phyloP scores from a whole-genome alignment of 2,888 invertebrate genomes.

The Limnephilus rhombicus region DNA sequence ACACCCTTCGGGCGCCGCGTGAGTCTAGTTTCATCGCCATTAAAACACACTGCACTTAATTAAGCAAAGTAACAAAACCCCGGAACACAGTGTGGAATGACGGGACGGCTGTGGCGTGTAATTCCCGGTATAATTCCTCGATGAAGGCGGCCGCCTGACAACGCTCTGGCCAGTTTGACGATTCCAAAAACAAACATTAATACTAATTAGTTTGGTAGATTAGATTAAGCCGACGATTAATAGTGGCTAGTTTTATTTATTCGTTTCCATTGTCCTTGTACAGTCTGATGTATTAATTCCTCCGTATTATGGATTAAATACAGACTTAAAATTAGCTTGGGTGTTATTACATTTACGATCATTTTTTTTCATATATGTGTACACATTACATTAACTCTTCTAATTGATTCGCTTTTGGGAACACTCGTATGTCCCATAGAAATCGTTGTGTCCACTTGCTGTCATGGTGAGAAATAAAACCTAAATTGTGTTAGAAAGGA shows the following conservation, averaged over 20 bases:
- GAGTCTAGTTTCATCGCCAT: constrained; percentile 59
- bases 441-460: too few relatives aligned
- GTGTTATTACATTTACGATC: not conserved
- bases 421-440: too few relatives aligned
- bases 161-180: constrained; percentile 30
- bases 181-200: constrained; percentile 5
- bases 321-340: not conserved
- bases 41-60: constrained; percentile 64
- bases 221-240: not conserved
- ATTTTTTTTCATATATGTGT: too few relatives aligned
- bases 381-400: too few relatives aligned
- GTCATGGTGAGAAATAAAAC: too few relatives aligned
- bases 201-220: not conserved
- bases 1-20: constrained; percentile 54
- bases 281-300: not conserved
- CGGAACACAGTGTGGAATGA: constrained; percentile 16
- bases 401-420: too few relatives aligned
- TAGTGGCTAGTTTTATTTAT: not conserved
- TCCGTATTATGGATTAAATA: not conserved
- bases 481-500: too few relatives aligned
- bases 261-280: not conserved
- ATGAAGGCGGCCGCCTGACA: constrained; percentile 18
- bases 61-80: constrained; percentile 62
- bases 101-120: constrained; percentile 47
- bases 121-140: constrained; percentile 51